These are phyloP conservation scores for Spatulosminthurus flaviceps DNA, from an alignment of 2,888 invertebrate genomes.

Conservation along the genomic window DNA sequence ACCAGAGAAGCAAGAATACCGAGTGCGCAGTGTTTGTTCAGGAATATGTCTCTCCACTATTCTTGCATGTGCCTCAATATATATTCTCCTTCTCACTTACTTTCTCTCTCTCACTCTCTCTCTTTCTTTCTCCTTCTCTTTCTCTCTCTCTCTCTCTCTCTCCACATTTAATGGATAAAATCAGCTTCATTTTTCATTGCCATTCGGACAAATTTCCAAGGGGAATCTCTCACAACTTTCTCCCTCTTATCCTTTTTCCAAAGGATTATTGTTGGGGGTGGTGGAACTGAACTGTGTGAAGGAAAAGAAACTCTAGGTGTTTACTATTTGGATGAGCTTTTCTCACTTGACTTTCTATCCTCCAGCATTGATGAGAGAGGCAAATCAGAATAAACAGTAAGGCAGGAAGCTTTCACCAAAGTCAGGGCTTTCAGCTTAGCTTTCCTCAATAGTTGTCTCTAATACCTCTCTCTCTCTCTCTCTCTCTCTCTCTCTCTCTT, in stretches of 20 bases:
- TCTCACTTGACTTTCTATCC: constrained; percentile 42
- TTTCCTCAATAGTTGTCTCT: neutral
- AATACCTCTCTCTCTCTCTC: neutral
- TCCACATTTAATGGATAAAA: constrained; percentile 47
- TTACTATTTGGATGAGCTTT: constrained; percentile 51
- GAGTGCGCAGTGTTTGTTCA: constrained; percentile 63
- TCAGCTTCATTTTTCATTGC: constrained; percentile 52
- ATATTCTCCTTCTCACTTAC: neutral
- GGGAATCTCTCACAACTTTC: constrained; percentile 2
- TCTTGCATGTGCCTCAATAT: neutral
- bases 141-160: constrained; percentile 16
- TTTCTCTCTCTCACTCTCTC: constrained; percentile 6
- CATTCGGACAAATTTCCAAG: constrained; percentile 43
- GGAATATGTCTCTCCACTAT: constrained; percentile 48
- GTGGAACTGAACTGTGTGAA: neutral
- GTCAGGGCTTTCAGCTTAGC: no score
- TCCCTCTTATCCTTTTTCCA: neutral
- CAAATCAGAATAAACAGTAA: constrained; percentile 21
- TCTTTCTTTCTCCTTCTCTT: no score
- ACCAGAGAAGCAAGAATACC: constrained; percentile 62
- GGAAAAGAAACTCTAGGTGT: constrained; percentile 38
- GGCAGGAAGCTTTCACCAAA: neutral
- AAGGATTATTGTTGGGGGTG: neutral
- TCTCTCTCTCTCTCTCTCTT: neutral
- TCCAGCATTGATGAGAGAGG: constrained; percentile 36